Conservation (phyloP, 2,888 invertebrate genomes). For the Oxyteleia sp. region DNA sequence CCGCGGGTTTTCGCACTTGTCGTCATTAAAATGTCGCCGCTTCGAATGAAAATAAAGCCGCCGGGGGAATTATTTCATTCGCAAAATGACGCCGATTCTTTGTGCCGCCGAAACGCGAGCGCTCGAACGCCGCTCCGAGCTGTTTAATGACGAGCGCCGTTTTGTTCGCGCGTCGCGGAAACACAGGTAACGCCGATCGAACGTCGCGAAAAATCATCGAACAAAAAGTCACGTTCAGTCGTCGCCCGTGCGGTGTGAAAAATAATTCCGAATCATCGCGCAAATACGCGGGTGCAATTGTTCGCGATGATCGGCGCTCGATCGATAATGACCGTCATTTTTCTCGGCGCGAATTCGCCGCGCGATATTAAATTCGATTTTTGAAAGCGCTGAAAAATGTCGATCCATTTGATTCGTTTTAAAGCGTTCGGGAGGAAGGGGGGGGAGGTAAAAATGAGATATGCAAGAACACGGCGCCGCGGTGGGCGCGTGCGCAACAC, state of each 20-base stretch:
- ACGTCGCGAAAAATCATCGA: neutral
- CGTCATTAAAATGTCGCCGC: slow-evolving; percentile 69
- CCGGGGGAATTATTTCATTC: slow-evolving; percentile 54
- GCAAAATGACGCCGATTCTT: slow-evolving; percentile 52
- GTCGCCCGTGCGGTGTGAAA: neutral
- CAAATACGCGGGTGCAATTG: neutral
- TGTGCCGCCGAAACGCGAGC: slow-evolving; percentile 29
- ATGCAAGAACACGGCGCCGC: slow-evolving; percentile 53
- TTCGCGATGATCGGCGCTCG: slow-evolving; percentile 17
- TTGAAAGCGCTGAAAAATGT: slow-evolving; percentile 62
- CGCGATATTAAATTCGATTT: slow-evolving; percentile 59
- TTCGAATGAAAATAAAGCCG: slow-evolving; percentile 62
- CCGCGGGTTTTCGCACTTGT: slow-evolving; percentile 61
- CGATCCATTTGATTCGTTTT: slow-evolving; percentile 58
- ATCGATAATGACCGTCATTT: slow-evolving; percentile 44
- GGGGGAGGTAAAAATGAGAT: slow-evolving; percentile 55
- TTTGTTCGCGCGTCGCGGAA: slow-evolving; percentile 21
- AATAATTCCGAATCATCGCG: neutral
- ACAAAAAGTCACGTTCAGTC: neutral
- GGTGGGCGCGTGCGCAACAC: slow-evolving; percentile 21
- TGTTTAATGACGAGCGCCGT: slow-evolving; percentile 45
- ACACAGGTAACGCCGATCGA: slow-evolving; percentile 11
- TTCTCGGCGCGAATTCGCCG: slow-evolving; percentile 25
- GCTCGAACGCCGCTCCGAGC: slow-evolving; percentile 22
- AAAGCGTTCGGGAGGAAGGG: slow-evolving; percentile 30